phyloP scores from a whole-genome alignment of 2,113 vertebrate species.

The Cryptomyrus ogoouensis region DNA sequence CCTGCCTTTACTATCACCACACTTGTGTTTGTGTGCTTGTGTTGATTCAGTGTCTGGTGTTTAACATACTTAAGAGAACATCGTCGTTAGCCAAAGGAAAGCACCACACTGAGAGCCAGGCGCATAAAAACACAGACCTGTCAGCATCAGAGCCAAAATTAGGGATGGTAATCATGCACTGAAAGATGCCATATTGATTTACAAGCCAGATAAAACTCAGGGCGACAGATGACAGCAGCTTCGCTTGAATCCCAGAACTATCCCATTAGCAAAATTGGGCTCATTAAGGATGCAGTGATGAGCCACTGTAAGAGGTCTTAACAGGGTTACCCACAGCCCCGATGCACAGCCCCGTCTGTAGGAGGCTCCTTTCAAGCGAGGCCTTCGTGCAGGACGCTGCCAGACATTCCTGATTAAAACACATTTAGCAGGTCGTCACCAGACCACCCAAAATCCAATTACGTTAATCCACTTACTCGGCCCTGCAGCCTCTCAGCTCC shows the following conservation, averaged over 20 bases:
- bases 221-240: neutral
- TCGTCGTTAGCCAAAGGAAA: neutral
- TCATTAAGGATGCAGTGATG: neutral
- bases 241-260: neutral
- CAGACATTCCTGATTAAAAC: constrained; percentile 9
- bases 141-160: neutral
- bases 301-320: neutral
- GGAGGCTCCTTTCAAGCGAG: constrained; percentile 15
- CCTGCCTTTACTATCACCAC: neutral
- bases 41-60: neutral
- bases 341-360: neutral
- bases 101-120: neutral
- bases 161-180: neutral
- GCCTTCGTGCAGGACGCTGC: neutral
- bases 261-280: neutral
- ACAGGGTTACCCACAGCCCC: neutral
- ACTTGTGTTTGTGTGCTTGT: neutral
- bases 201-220: neutral
- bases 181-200: neutral
- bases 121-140: neutral
- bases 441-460: constrained; percentile 54
- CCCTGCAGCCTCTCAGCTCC: constrained; percentile 28
- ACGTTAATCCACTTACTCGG: constrained; percentile 54
- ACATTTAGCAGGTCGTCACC: constrained; percentile 45
- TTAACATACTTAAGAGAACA: neutral